Base-by-base conservation (phyloP, 2,113 vertebrate species). In the Casuarius casuarius region DNA sequence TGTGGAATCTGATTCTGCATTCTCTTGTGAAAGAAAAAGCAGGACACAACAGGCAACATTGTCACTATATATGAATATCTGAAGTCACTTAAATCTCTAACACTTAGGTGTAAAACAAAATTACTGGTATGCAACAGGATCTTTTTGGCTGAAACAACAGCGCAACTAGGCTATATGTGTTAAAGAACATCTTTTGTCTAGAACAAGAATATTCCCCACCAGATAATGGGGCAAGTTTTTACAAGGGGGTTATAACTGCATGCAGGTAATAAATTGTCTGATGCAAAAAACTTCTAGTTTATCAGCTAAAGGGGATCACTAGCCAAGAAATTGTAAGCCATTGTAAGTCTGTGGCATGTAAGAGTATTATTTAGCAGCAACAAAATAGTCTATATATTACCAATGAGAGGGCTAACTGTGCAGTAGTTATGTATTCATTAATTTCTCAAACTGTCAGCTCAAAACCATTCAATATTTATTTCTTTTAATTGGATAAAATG, bases 61-160 rank as follows among this genome's bases (percentile, higher is more conserved):
- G 44, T 54, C 62, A 65, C 40, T 21, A 10, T 35, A 8, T 0
- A 0, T 2, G 1, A 82, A 33, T 77, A 58, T 20, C 33, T 77
- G 58, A 72, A 54, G 65, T 51, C 33, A 56, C 21, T 51, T 52
- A 52, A 40, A 52, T 9, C 10, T 91, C 35, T 67, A 63, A 31
- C 9, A 14, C 18, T 13, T 9, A 0, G 0, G 8, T 49, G 10
- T 74, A 66, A 90, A 75, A 8, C 33, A 79, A 12, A 38, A 7
- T 31, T 56, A 63, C 11, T 22, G n/a, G n/a, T n/a, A 52, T 48
- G 46, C 11, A 51, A 56, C 28, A 51, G 48, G 25, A 59, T 33
- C 12, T 40, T 80, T 76, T 31, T 52, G 25, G 13, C 76, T 44
- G 48, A 77, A 77, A 67, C 28, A 17, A 25, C 16, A 48, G 12